phyloP scores from a whole-genome alignment of 2,888 invertebrate genomes.

The Drosophila borealis region DNA sequence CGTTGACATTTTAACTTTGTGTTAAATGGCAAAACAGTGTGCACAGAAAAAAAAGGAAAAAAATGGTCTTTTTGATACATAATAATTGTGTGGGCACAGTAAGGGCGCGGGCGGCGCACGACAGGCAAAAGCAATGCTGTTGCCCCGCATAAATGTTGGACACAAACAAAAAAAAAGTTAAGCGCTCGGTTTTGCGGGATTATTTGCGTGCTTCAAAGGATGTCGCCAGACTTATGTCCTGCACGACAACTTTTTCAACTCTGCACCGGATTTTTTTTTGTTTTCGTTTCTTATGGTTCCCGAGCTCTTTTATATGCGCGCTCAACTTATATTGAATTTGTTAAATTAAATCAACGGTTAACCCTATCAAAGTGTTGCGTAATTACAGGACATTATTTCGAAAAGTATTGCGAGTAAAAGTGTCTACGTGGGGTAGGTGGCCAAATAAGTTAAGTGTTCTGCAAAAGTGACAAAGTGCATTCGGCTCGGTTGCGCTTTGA shows the following conservation, averaged over 20 bases:
- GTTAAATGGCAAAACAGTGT: slow-evolving; percentile 65
- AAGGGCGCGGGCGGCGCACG: background rate
- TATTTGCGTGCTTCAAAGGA: slow-evolving; percentile 73
- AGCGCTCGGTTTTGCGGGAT: slow-evolving; percentile 76
- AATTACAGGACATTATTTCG: slow-evolving; percentile 31
- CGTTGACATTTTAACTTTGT: slow-evolving; percentile 77
- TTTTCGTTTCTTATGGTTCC: slow-evolving; percentile 20
- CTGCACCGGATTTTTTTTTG: background rate
- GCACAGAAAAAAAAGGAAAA: slow-evolving; percentile 31
- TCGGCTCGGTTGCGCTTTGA: too few species aligned
- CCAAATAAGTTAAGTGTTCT: background rate
- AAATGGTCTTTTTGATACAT: slow-evolving; percentile 37
- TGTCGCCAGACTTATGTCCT: slow-evolving; percentile 52
- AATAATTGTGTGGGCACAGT: slow-evolving; percentile 3
- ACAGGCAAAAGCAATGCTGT: slow-evolving; percentile 18
- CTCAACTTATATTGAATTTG: slow-evolving; percentile 60
- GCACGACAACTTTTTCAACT: slow-evolving; percentile 51
- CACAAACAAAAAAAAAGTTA: slow-evolving; percentile 62
- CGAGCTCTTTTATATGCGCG: slow-evolving; percentile 27
- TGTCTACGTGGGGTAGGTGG: background rate
- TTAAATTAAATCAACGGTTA: slow-evolving; percentile 69
- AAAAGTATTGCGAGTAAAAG: background rate
- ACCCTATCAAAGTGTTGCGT: slow-evolving; percentile 60
- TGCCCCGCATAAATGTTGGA: slow-evolving; percentile 58
- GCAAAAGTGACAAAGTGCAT: background rate